Evolutionary conservation across 92 coral and sea anemone species (phyloP).

Genomic region (Micromussa lordhowensis): DNA sequence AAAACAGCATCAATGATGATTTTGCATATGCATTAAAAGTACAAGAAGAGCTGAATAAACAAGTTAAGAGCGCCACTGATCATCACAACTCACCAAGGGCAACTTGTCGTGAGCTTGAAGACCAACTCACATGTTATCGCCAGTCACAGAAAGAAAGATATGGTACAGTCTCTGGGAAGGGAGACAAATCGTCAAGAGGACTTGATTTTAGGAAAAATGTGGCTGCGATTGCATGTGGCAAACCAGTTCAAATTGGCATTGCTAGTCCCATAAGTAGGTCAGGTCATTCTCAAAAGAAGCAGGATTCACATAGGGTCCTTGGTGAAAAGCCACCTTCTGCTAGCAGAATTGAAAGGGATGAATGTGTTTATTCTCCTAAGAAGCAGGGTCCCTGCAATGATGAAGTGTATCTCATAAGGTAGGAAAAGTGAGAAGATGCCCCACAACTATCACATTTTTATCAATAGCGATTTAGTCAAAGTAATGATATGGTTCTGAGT

Average conservation of each 20-base stretch:
- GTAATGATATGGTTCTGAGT: background rate
- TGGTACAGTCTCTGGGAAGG: background rate
- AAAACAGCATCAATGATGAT: conserved; percentile 39
- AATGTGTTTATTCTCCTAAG: background rate
- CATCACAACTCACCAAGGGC: background rate
- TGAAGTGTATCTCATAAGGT: conserved; percentile 14
- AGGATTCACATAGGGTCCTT: background rate
- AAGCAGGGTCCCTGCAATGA: background rate
- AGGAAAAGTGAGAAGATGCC: background rate
- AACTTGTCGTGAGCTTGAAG: background rate
- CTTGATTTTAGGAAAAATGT: conserved; percentile 66
- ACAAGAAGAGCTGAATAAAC: conserved; percentile 55
- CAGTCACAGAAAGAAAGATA: conserved; percentile 43
- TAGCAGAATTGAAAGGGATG: background rate
- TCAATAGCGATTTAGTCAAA: background rate
- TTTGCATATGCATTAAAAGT: conserved; percentile 50
- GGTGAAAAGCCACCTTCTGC: background rate
- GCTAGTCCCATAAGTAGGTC: conserved; percentile 34
- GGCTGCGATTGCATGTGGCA: conserved; percentile 74
- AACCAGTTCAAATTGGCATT: conserved; percentile 50
- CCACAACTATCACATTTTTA: background rate
- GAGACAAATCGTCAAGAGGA: conserved; percentile 45
- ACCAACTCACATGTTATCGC: conserved; percentile 29
- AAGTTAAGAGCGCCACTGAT: background rate
- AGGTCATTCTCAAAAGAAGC: background rate